Base-by-base conservation (phyloP, 2,797 vertebrate genomes). In the Myotis myotis region DNA sequence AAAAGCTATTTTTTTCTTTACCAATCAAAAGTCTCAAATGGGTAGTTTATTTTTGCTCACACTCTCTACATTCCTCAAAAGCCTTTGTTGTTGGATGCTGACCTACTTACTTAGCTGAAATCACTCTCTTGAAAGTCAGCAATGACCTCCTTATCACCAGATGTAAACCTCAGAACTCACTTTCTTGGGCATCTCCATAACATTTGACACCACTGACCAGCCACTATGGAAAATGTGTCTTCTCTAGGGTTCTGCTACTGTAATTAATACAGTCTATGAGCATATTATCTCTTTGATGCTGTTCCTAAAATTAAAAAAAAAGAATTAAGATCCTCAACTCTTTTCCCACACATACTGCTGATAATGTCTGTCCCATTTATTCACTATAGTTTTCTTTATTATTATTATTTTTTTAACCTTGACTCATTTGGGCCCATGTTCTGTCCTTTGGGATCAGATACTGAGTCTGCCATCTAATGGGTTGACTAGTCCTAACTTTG, bases 1-100 rank as follows among this genome's bases (percentile, higher is more conserved):
- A 47, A 80, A 87, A 84, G 38, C 16, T 90, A 23, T 87, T 96
- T 95, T 89, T 84, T 89, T 84, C 30, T 87, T 95, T 94, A 36
- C 25, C n/a, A 95, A 38, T 90, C 78, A 71, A 89, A 80, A 16
- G 41, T 53, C 28, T 94, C 19, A 55, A 22, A 53, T 70, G 16
- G 78, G 12, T 90, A 66, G 16, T 89, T 97, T 68, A 36, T 41
- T 85, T 89, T 92, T 87, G 49, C 23, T 89, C 11, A 55, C 11
- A 51, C 22, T 36, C 25, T 87, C 12, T 64, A 44, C 30, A n/a
- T 6, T 22, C 44, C 30, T 85, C 25, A 53, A 70, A 68, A 23
- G 47, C 15, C 28, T 92, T 71, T 81, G 3, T 30, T 23, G 3
- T 71, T 94, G 38, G 2, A 3, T 57, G 10, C 70, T 76, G 47